phyloP scores from a whole-genome alignment of 1,140 invertebrate genomes.

The Drosophila obscura region DNA sequence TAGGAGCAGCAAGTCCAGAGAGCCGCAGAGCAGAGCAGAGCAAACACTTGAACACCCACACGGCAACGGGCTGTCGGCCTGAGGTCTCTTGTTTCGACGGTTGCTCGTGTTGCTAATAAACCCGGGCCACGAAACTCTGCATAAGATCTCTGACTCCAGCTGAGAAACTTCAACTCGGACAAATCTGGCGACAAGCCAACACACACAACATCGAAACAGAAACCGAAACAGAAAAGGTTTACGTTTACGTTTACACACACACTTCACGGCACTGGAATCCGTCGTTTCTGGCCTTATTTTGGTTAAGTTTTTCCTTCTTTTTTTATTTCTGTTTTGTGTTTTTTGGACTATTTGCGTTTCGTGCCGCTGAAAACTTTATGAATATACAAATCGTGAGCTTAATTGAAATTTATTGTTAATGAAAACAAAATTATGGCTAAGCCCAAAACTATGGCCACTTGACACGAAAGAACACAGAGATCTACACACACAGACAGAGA shows the following conservation, averaged over 20 bases:
- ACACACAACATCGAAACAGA: not conserved
- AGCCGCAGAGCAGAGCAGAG: slow-evolving; percentile 2
- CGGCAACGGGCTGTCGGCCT: slow-evolving; percentile 7
- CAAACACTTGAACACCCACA: slow-evolving; percentile 52
- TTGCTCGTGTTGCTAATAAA: slow-evolving; percentile 59
- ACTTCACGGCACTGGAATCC: slow-evolving; percentile 9
- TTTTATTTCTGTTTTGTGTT: slow-evolving; percentile 4
- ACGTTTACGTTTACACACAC: slow-evolving; percentile 10
- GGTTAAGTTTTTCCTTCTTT: slow-evolving; percentile 3
- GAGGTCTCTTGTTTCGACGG: slow-evolving; percentile 18
- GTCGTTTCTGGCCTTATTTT: slow-evolving; percentile 36
- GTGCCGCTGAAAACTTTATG: slow-evolving; percentile 77
- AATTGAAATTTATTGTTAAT: slow-evolving; percentile 83
- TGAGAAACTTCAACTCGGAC: slow-evolving; percentile 11
- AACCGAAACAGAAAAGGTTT: too few species aligned
- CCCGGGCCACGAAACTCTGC: slow-evolving; percentile 38
- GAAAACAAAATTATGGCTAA: slow-evolving; percentile 71
- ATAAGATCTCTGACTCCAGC: slow-evolving; percentile 7
- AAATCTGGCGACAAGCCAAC: slow-evolving; percentile 36
- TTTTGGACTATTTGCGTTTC: slow-evolving; percentile 67
- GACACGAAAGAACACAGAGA: slow-evolving; percentile 65
- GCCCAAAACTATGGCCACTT: slow-evolving; percentile 55
- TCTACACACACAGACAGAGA: slow-evolving; percentile 1
- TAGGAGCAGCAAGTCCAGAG: slow-evolving; percentile 14
- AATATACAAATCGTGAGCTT: slow-evolving; percentile 78